A percentile compares a stretch with the other conserved stretches of the same genome.
Evolutionary conservation across 1,140 invertebrate genomes (phyloP).

Genomic region (Papilio dardanus): DNA sequence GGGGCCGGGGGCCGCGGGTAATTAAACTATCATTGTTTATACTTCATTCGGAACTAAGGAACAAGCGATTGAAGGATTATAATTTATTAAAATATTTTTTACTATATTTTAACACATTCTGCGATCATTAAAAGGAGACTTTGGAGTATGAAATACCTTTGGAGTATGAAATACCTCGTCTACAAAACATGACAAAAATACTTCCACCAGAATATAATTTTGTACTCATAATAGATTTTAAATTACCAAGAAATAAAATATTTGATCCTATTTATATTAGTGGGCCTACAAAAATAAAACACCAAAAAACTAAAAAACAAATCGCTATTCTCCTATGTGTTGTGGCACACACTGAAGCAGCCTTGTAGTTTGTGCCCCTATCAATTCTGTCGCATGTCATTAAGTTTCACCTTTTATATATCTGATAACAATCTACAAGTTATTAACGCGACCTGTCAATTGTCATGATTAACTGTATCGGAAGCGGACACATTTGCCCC

Average conservation of each 20-base stretch:
- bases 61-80: neutral
- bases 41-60: neutral
- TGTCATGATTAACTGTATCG: conserved; percentile 39
- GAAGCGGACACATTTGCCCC: neutral
- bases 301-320: neutral
- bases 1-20: conserved; percentile 42
- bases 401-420: conserved; percentile 59
- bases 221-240: too few relatives aligned
- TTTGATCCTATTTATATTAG: too few relatives aligned
- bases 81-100: neutral
- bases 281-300: too few relatives aligned
- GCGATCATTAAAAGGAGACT: too few relatives aligned
- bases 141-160: too few relatives aligned
- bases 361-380: conserved; percentile 51
- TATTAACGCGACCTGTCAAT: conserved; percentile 43
- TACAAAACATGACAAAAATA: too few relatives aligned
- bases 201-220: too few relatives aligned
- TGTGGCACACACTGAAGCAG: conserved; percentile 37
- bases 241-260: too few relatives aligned
- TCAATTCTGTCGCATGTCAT: conserved; percentile 56
- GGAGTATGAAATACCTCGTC: too few relatives aligned
- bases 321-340: conserved; percentile 40
- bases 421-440: conserved; percentile 48
- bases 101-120: too few relatives aligned
- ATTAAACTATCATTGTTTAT: conserved; percentile 48